These are phyloP conservation scores for Eucidaris tribuloides DNA, from an alignment of 35 echinoderm and acorn worm species.

Conservation along the genomic window DNA sequence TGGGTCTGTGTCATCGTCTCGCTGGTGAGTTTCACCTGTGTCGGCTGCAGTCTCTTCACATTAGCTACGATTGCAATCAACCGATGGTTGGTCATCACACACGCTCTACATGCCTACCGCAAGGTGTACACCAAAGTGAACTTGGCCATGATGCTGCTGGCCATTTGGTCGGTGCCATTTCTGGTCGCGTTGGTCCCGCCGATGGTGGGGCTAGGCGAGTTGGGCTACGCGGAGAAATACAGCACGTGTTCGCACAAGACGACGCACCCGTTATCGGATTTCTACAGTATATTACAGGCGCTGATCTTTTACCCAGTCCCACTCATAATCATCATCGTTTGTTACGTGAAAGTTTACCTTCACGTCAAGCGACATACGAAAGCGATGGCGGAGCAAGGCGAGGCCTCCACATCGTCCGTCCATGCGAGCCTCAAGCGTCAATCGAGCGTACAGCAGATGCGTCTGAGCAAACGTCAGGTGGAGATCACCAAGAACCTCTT, in stretches of 20 bases:
- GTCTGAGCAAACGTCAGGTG: conserved; percentile 52
- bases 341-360: conserved; percentile 61
- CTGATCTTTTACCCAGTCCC: conserved; percentile 66
- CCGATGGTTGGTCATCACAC: conserved; percentile 66
- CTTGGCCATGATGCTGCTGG: conserved; percentile 34
- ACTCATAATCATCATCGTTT: conserved; percentile 61
- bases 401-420: conserved; percentile 43
- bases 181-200: conserved; percentile 61
- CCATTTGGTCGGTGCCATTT: conserved; percentile 67
- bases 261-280: conserved; percentile 36
- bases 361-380: conserved; percentile 62
- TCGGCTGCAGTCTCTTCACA: conserved; percentile 81
- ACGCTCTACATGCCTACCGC: background rate
- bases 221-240: conserved; percentile 84
- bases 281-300: conserved; percentile 65
- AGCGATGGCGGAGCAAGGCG: conserved; percentile 45
- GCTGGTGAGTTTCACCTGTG: conserved; percentile 49
- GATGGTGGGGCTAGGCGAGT: conserved; percentile 56
- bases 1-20: conserved; percentile 51
- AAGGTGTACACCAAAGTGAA: conserved; percentile 37
- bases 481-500: conserved; percentile 90
- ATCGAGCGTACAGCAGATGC: conserved; percentile 2
- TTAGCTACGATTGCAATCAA: conserved; percentile 77
- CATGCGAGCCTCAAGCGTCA: conserved; percentile 13
- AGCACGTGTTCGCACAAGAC: conserved; percentile 71